phyloP scores from a whole-genome alignment of 1,140 invertebrate species.

The Hyphantria cunea region DNA sequence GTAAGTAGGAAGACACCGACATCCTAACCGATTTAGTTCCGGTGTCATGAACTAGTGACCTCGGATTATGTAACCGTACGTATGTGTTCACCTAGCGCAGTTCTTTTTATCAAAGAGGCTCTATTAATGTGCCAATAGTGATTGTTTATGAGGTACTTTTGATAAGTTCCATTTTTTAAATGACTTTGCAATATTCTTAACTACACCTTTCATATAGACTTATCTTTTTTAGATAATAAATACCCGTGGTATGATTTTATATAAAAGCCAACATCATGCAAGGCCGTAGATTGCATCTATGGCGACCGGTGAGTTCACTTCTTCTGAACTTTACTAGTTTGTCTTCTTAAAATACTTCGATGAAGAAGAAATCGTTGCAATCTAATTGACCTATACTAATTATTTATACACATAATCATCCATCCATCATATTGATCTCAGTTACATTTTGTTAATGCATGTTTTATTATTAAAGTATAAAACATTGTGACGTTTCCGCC shows the following conservation, averaged over 20 bases:
- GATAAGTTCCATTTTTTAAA: no score
- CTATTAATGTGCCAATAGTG: conserved; percentile 1
- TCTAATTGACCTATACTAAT: no score
- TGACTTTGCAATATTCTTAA: no score
- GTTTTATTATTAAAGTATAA: no score
- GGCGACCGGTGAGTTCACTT: conserved; percentile 1
- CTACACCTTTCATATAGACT: no score
- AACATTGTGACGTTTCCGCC: no score
- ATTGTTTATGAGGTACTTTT: no score
- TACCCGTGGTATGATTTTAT: background rate
- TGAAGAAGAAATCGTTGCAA: no score
- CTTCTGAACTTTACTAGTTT: background rate
- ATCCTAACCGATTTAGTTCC: conserved; percentile 15
- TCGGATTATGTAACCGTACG: conserved; percentile 11
- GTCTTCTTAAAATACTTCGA: no score
- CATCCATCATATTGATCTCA: no score
- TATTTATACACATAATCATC: no score
- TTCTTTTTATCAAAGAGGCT: background rate
- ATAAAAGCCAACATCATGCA: background rate
- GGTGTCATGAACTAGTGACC: conserved; percentile 15
- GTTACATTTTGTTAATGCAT: no score
- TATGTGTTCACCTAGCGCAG: conserved; percentile 3
- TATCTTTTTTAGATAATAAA: background rate
- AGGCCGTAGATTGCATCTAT: background rate
- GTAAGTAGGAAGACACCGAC: conserved; percentile 7